Percentiles rank a stretch among this genome's conserved stretches.
Evolutionary conservation across 2,113 vertebrate genomes (phyloP).

Genomic region (Aptenodytes forsteri): DNA sequence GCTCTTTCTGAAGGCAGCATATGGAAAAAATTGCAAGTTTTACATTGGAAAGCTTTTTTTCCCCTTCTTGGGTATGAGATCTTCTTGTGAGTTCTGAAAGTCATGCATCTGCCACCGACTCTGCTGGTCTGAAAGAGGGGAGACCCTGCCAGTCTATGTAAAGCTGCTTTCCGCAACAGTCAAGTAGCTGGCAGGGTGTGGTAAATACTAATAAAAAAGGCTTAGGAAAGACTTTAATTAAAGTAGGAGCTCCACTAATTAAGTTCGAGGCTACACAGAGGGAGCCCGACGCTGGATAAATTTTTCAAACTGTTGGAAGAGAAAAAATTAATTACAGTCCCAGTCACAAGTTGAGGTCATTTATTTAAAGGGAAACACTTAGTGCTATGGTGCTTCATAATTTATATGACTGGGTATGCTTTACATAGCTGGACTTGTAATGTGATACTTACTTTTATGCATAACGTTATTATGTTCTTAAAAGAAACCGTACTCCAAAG

Average conservation of each 20-base stretch:
- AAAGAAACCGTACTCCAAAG: neutral
- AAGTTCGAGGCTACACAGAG: neutral
- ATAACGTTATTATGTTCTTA: neutral
- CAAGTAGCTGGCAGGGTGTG: neutral
- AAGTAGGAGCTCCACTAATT: neutral
- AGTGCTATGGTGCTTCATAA: neutral
- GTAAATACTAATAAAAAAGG: neutral
- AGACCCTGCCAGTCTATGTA: neutral
- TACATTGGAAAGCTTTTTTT: neutral
- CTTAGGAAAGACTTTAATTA: neutral
- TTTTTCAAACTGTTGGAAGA: conserved; percentile 19
- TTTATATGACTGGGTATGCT: neutral
- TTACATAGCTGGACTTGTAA: conserved; percentile 33
- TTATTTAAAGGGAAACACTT: conserved; percentile 46
- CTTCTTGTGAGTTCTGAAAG: neutral
- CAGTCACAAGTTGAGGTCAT: conserved; percentile 34
- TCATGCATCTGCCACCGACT: neutral
- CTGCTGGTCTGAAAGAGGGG: neutral
- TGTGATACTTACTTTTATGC: neutral
- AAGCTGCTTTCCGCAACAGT: neutral
- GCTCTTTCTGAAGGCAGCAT: neutral
- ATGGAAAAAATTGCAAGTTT: neutral
- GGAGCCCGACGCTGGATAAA: neutral
- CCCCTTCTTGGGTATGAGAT: neutral
- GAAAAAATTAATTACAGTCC: conserved; percentile 19